Conservation (phyloP, 1,140 invertebrate genomes). For the Oncopeltus fasciatus region DNA sequence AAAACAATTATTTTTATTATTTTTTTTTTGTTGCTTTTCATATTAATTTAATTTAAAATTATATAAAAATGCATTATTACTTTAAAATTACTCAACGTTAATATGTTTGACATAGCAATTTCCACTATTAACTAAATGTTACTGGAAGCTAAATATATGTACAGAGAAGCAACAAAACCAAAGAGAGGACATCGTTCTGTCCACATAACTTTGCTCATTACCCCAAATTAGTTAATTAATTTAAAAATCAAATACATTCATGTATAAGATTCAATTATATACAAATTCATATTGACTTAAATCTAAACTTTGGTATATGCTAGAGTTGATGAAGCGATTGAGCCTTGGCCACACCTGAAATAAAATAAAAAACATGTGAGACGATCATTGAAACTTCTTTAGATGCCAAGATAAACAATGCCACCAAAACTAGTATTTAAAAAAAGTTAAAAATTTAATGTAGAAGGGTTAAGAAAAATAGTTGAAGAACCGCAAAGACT, state of each 20-base stretch:
- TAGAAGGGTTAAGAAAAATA: no score
- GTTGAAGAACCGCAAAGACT: no score
- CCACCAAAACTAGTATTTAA: not conserved
- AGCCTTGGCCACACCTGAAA: not conserved
- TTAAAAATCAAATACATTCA: no score
- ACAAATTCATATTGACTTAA: conserved; percentile 4
- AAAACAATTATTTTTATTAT: not conserved
- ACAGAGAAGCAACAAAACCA: conserved; percentile 4
- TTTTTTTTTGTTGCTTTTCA: not conserved
- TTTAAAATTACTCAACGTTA: conserved; percentile 6
- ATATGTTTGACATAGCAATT: not conserved
- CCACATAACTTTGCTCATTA: not conserved
- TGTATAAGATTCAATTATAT: not conserved
- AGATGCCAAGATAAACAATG: no score
- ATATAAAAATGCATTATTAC: conserved; percentile 8
- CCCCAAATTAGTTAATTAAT: not conserved
- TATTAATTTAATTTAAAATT: conserved; percentile 2
- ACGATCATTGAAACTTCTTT: no score
- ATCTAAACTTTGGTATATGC: conserved; percentile 5
- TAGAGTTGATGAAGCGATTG: conserved; percentile 3
- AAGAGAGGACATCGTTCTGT: not conserved
- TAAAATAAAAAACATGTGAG: no score
- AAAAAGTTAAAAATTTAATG: not conserved
- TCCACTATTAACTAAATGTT: not conserved
- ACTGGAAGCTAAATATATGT: not conserved